A percentile compares a stretch with the other conserved stretches of the same genome.
These are phyloP conservation scores for Avahi laniger DNA, from an alignment of 2,797 vertebrate species.

Conservation along the genomic window DNA sequence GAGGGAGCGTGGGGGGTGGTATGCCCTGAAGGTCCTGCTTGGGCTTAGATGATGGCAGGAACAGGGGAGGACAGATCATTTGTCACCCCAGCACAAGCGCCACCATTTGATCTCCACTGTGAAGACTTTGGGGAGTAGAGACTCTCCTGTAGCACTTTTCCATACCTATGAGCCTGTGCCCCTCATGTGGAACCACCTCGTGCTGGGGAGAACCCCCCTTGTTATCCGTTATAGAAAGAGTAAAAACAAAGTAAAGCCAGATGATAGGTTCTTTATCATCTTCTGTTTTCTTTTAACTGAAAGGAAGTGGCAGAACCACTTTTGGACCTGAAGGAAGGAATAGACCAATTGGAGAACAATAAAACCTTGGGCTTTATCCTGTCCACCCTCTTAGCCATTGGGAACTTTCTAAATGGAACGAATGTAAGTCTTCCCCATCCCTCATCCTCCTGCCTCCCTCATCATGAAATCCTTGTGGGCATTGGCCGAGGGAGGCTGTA, in stretches of 20 bases:
- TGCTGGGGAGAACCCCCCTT: not conserved
- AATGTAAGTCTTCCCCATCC: constrained; percentile 88
- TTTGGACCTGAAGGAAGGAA: constrained; percentile 98
- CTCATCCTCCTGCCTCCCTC: not conserved
- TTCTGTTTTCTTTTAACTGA: constrained; percentile 62
- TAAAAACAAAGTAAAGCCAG: not conserved
- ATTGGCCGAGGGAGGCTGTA: not conserved
- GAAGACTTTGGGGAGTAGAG: not conserved
- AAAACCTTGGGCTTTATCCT: constrained; percentile 95
- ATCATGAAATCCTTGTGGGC: not conserved
- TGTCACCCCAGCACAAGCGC: not conserved
- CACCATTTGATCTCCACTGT: not conserved
- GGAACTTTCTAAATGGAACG: constrained; percentile 98
- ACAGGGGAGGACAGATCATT: not conserved
- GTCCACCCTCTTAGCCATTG: constrained; percentile 95
- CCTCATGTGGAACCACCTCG: not conserved
- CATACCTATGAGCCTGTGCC: not conserved
- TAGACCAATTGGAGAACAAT: constrained; percentile 98
- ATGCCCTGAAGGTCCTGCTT: not conserved
- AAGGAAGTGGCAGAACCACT: constrained; percentile 98
- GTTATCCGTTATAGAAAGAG: not conserved
- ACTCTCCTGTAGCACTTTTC: not conserved
- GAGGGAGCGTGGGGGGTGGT: not conserved
- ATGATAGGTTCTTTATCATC: constrained; percentile 19
- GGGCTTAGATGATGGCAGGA: not conserved